phyloP scores from a whole-genome alignment of 2,888 invertebrate genomes.

The Campoplex capitator region DNA sequence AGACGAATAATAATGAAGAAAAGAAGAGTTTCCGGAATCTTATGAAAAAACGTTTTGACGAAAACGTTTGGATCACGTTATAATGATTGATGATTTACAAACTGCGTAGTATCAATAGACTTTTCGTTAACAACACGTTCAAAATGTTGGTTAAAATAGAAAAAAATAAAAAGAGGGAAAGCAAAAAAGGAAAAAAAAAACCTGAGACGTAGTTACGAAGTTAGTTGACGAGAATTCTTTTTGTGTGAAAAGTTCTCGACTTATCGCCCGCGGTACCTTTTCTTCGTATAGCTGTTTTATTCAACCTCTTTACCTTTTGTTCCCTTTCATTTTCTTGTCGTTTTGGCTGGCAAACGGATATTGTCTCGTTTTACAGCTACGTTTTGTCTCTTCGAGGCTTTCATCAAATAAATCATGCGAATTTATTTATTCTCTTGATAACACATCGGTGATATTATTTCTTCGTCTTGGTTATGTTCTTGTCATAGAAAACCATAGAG shows the following conservation, averaged over 20 bases:
- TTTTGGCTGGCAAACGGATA: slow-evolving; percentile 23
- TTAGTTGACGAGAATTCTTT: slow-evolving; percentile 13
- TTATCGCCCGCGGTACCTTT: slow-evolving; percentile 19
- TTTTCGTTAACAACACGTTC: neutral
- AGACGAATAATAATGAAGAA: too few relatives aligned
- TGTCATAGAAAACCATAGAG: neutral
- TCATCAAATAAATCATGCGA: neutral
- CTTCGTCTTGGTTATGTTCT: neutral
- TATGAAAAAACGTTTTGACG: too few relatives aligned
- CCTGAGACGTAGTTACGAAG: neutral
- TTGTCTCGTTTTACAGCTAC: slow-evolving; percentile 43
- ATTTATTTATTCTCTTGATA: neutral
- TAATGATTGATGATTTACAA: neutral
- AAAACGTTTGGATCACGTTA: neutral
- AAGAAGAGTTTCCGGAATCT: too few relatives aligned
- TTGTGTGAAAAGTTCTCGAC: slow-evolving; percentile 40
- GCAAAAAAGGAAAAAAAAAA: neutral
- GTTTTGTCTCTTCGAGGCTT: slow-evolving; percentile 4
- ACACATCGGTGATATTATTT: neutral
- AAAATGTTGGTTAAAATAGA: neutral
- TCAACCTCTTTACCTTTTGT: slow-evolving; percentile 22
- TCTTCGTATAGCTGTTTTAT: slow-evolving; percentile 18
- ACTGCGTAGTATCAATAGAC: neutral
- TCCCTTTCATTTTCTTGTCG: neutral
- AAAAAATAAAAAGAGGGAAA: neutral